Base-by-base conservation (phyloP, 2,113 vertebrate genomes). In the Tonatia bakeri region DNA sequence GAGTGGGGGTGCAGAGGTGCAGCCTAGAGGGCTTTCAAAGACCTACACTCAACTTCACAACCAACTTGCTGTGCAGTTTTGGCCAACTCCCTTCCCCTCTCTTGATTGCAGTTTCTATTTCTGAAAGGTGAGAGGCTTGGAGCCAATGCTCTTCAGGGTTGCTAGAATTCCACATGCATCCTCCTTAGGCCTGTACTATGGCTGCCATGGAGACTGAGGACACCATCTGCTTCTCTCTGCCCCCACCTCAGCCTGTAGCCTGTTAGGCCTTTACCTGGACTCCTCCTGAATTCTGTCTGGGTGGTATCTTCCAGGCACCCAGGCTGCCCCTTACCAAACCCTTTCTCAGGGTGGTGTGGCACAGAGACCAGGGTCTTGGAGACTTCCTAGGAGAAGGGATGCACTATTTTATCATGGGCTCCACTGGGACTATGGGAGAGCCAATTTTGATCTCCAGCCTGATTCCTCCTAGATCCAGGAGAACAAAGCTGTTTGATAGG, bases 161-260 rank as follows among this genome's bases (percentile, higher is more conserved):
- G 6, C 19, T 70, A 9, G 31, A 22, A 54, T 15, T 17, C 61
- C n/a, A 11, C 0, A 0, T 22, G 13, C 26, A 59, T 20, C 20
- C 1, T 2, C 26, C 28, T 54, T 26, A 15, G 16, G 28, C 16
- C 61, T 73, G 33, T 14, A 1, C 19, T 67, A 19, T 38, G 17
- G 14, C 72, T 64, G 2, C 79, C 24, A 0, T 5, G 17, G 45
- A 31, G 4, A 67, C 33, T 47, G 4, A 22, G n/a, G 36, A 36
- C 33, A 14, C 45, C 45, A 19, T 40, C 2, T 4, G 1, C 45
- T 26, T 38, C 31, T 14, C 43, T 61, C 36, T 52, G 22, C 2
- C 10, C 59, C 26, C 31, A 69, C 64, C 64, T n/a, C 47, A 73
- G 5, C 22, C 89, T 95, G 36, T 7, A 86, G 31, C 36, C 43